phyloP scores from a whole-genome alignment of 2,113 vertebrate genomes.

The Rhadina sibilatrix region DNA sequence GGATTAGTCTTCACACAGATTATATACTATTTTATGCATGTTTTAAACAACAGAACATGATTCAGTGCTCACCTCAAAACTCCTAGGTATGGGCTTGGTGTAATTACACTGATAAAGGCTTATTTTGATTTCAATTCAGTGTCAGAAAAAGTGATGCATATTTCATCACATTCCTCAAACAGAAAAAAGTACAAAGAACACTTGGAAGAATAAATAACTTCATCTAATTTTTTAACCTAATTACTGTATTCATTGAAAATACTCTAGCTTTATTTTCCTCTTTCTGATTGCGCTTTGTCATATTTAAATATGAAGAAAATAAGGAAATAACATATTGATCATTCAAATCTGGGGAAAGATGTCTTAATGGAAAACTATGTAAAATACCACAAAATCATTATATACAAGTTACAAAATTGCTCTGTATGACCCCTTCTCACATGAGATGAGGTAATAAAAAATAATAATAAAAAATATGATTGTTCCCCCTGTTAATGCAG shows the following conservation, averaged over 20 bases:
- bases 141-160: constrained; percentile 49
- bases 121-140: constrained; percentile 58
- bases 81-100: background rate
- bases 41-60: background rate
- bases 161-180: constrained; percentile 67
- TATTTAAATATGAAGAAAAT: background rate
- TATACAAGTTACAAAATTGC: background rate
- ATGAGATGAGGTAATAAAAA: background rate
- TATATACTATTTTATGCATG: background rate
- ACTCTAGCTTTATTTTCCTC: background rate
- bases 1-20: constrained; percentile 1
- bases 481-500: background rate
- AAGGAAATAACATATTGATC: background rate
- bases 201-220: constrained; percentile 64
- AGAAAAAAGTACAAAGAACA: constrained; percentile 46
- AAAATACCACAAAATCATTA: background rate
- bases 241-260: constrained; percentile 43
- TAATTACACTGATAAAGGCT: constrained; percentile 73
- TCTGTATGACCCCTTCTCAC: background rate
- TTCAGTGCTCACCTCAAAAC: constrained; percentile 4
- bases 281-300: background rate
- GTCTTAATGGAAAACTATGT: background rate
- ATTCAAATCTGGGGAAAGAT: background rate
- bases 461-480: background rate
- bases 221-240: constrained; percentile 41